phyloP scores from a whole-genome alignment of 1,140 invertebrate species.

The Sesamia nonagrioides region DNA sequence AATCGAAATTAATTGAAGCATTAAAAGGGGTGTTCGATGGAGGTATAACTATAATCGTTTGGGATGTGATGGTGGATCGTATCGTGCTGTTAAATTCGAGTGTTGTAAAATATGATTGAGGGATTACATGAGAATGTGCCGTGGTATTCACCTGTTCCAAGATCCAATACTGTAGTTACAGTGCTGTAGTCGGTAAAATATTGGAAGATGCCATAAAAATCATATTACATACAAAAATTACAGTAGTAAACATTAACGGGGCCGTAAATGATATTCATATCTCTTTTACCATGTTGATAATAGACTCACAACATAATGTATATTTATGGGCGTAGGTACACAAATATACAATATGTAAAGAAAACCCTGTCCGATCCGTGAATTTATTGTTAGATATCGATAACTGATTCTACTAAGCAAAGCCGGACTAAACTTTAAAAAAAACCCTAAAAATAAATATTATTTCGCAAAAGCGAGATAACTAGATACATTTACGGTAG shows the following conservation, averaged over 20 bases:
- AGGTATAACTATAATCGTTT: conserved; percentile 33
- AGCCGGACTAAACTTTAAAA: no score
- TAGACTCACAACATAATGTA: no score
- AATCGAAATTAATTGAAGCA: conserved; percentile 63
- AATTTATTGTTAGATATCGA: no score
- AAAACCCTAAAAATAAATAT: no score
- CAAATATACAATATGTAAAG: no score
- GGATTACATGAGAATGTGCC: neutral
- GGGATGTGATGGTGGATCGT: conserved; percentile 9
- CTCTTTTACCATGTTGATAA: neutral
- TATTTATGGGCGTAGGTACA: no score
- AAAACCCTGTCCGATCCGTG: no score
- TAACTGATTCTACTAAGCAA: no score
- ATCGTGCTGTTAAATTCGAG: neutral
- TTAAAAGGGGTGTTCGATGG: conserved; percentile 48
- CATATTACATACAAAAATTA: no score
- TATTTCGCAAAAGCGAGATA: no score
- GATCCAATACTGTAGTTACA: neutral
- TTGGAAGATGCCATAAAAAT: neutral
- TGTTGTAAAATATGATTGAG: conserved; percentile 3
- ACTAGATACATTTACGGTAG: no score
- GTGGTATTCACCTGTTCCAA: no score
- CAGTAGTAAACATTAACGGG: neutral
- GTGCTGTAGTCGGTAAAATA: neutral
- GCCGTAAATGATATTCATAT: neutral